These are phyloP conservation scores for Argentina silus DNA, from an alignment of 2,797 vertebrate genomes.

Conservation along the genomic window DNA sequence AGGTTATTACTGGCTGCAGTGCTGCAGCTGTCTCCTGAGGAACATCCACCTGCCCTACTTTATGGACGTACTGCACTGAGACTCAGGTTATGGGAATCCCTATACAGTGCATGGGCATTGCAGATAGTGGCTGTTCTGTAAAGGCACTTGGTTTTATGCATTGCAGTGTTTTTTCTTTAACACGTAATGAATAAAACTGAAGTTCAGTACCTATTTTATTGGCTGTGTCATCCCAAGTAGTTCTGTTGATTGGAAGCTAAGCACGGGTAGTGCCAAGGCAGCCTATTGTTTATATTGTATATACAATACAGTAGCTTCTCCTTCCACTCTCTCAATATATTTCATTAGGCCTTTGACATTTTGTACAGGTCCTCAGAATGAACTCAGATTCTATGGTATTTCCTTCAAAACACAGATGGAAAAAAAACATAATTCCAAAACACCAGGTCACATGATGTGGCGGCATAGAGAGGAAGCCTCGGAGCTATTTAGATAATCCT, in stretches of 20 bases:
- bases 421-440: neutral
- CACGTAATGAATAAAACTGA: neutral
- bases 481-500: neutral
- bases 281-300: neutral
- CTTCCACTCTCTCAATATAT: neutral
- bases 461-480: neutral
- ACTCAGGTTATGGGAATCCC: neutral
- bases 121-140: neutral
- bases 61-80: conserved; percentile 31
- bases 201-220: conserved; percentile 2
- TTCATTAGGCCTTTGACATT: neutral
- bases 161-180: neutral
- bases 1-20: conserved; percentile 59
- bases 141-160: conserved; percentile 4
- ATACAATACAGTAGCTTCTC: too few relatives aligned
- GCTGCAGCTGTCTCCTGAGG: conserved; percentile 68
- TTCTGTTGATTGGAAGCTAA: neutral
- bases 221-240: neutral
- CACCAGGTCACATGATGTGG: conserved; percentile 1
- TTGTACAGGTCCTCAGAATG: neutral
- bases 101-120: neutral
- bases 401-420: neutral
- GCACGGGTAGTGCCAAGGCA: neutral
- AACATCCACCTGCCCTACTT: conserved; percentile 73
- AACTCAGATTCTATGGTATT: neutral